Percentiles rank a stretch among this genome's conserved stretches.
phyloP scores from a whole-genome alignment of 35 echinoderm and acorn worm genomes.

The Heliocidaris tuberculata region DNA sequence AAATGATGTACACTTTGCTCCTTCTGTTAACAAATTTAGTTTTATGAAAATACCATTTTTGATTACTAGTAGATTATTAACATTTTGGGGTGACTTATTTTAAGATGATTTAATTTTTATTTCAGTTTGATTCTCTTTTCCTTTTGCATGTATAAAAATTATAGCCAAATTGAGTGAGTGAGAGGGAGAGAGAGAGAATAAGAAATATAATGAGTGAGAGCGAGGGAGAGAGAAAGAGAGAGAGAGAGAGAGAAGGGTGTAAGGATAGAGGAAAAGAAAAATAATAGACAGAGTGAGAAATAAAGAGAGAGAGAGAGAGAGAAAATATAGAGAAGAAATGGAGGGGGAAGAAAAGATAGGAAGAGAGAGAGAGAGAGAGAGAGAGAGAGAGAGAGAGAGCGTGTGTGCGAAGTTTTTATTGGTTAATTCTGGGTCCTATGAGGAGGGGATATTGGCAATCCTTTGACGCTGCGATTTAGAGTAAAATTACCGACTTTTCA shows the following conservation, averaged over 20 bases:
- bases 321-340: neutral
- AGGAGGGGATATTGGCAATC: constrained; percentile 12
- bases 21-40: no score
- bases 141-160: no score
- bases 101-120: no score
- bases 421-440: constrained; percentile 9
- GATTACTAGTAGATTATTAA: no score
- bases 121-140: no score
- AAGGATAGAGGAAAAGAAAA: neutral
- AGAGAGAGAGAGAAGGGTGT: neutral
- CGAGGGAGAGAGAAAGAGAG: neutral
- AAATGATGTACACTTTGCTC: no score
- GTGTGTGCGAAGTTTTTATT: neutral
- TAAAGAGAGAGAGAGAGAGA: neutral
- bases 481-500: neutral
- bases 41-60: no score
- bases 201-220: neutral
- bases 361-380: neutral
- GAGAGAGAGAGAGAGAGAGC: neutral
- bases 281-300: neutral
- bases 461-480: neutral
- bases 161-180: neutral
- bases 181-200: neutral
- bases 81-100: no score
- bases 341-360: neutral